These are phyloP conservation scores for Rhagophthalmus giganteus DNA, from an alignment of 2,888 invertebrate genomes.

Conservation along the genomic window DNA sequence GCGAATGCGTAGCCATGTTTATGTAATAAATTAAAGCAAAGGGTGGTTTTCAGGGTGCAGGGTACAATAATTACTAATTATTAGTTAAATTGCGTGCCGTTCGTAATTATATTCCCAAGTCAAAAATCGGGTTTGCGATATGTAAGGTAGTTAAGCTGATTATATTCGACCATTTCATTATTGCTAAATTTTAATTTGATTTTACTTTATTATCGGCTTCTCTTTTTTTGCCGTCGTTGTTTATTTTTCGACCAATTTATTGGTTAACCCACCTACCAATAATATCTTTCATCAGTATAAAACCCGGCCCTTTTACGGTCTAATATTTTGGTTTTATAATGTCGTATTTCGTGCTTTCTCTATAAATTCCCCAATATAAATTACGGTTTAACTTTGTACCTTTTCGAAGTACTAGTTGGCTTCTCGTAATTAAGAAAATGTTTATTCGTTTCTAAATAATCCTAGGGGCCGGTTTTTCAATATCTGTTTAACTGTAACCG, in stretches of 20 bases:
- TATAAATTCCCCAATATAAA: too few species aligned
- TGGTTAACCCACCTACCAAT: neutral
- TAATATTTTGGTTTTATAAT: neutral
- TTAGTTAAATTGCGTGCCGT: slow-evolving; percentile 52
- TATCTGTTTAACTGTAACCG: too few species aligned
- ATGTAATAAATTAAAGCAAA: slow-evolving; percentile 39
- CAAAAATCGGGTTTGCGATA: slow-evolving; percentile 45
- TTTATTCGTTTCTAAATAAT: neutral
- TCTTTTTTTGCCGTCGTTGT: neutral
- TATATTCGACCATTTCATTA: slow-evolving; percentile 37
- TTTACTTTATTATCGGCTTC: slow-evolving; percentile 9
- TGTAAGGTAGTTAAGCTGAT: slow-evolving; percentile 35
- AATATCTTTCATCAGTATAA: neutral
- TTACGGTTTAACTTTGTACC: too few species aligned
- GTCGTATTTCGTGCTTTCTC: too few species aligned
- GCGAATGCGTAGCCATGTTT: slow-evolving; percentile 33
- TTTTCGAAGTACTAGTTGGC: neutral
- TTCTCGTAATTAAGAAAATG: neutral
- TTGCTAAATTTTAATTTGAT: slow-evolving; percentile 34
- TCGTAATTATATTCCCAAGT: slow-evolving; percentile 47
- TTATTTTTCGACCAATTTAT: neutral
- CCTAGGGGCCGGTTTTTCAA: neutral
- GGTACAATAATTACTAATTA: slow-evolving; percentile 48
- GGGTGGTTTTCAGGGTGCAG: slow-evolving; percentile 38
- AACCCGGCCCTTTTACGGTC: neutral